Evolutionary conservation across 2,888 invertebrate genomes (phyloP), one percentile per base, ranked within the genome.

Genomic region (Phortica okadai): DNA sequence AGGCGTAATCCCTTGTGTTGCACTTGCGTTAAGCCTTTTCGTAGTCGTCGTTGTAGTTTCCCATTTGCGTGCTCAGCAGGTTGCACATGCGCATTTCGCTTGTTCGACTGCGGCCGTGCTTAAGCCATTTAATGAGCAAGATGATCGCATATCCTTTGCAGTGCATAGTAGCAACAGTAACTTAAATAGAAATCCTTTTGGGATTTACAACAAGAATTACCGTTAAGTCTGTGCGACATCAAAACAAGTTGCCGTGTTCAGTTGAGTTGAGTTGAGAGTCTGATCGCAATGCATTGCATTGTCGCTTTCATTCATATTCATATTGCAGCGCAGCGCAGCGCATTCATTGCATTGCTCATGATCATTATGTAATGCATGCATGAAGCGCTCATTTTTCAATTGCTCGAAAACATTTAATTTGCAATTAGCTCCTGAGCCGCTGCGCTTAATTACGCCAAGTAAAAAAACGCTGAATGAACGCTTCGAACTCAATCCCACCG

Each of bases 341-440:
- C 14, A 50, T 50, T 50, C 50, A 6, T 50, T 50, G 50, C 50
- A 50, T 50, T 50, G 50, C 50, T 33, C 33, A 64, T 64, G 64
- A 44, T 67, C 41, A 67, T 67, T 67, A 67, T 67, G 67, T 67
- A 67, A 67, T 67, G 42, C n/a, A 33, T 25, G 25, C 69, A 33
- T 14, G 16, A 14, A 44, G n/a, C 54, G 14, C 45, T 69, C 45
- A 50, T 69, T 69, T 69, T 45, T 69, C 69, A 72, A 54, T 25
- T 59, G 73, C 73, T 67, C 21, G 41, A 44, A 64, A 73, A 44
- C 82, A 88, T 88, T 88, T 84, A 87, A 86, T 87, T 84, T 86
- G 82, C 83, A 82, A 87, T 86, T 87, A 87, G 81, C 69, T 70
- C 42, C 69, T 33, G 21, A 54, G 56, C 70, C 8, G 21, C 54